phyloP scores from a whole-genome alignment of 2,888 invertebrate species.

The Sturmia bella region DNA sequence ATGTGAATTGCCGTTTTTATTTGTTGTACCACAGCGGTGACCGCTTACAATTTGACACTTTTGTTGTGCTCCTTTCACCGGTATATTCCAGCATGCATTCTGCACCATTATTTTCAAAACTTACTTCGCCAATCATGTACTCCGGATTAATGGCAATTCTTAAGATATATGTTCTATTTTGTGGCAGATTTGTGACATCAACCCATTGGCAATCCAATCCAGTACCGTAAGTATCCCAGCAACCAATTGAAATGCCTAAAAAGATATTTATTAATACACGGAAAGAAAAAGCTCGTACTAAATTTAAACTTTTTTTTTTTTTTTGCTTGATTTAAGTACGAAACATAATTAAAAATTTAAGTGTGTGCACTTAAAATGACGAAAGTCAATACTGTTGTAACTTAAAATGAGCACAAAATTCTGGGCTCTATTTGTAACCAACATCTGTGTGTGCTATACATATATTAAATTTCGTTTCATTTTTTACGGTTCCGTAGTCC shows the following conservation, averaged over 20 bases:
- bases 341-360: no score
- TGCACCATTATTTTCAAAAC: conserved; percentile 78
- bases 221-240: conserved; percentile 75
- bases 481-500: no score
- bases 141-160: conserved; percentile 78
- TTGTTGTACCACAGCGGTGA: conserved; percentile 67
- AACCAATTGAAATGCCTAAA: conserved; percentile 76
- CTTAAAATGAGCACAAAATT: no score
- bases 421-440: no score
- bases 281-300: no score
- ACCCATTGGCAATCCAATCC: conserved; percentile 78
- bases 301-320: background rate
- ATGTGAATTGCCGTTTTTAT: conserved; percentile 4
- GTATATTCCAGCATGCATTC: conserved; percentile 76
- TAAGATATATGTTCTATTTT: conserved; percentile 74
- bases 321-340: background rate
- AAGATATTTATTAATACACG: background rate
- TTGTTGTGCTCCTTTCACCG: conserved; percentile 73
- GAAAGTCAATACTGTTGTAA: no score
- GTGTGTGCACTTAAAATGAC: no score
- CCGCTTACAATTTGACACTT: conserved; percentile 73
- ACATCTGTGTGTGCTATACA: no score
- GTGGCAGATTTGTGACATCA: conserved; percentile 76
- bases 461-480: no score
- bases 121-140: conserved; percentile 76